These are phyloP conservation scores for Morone chrysops DNA, from an alignment of 2,113 vertebrate genomes.

Conservation along the genomic window DNA sequence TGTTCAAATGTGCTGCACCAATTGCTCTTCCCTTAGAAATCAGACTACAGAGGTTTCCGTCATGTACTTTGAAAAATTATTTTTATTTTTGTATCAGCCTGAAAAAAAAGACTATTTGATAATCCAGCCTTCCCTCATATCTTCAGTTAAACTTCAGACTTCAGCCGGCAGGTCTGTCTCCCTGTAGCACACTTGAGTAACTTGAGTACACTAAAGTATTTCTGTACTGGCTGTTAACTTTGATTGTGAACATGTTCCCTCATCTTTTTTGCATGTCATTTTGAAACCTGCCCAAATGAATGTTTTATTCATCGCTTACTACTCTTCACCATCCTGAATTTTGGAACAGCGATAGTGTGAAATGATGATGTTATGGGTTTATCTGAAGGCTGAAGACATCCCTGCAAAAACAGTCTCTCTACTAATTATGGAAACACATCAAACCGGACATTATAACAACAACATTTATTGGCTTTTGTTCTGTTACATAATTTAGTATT, in stretches of 20 bases:
- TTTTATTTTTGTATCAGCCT: not conserved
- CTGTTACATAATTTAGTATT: not conserved
- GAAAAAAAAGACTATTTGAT: not conserved
- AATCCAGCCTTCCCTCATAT: not conserved
- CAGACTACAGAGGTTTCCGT: not conserved
- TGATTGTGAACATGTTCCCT: not conserved
- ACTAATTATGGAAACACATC: not conserved
- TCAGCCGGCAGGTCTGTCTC: too few relatives aligned
- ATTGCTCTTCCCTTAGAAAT: not conserved
- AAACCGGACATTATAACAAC: not conserved
- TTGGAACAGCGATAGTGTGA: not conserved
- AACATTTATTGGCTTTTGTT: conserved; percentile 18
- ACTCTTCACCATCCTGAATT: not conserved
- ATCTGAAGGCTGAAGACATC: not conserved
- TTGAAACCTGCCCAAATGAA: not conserved
- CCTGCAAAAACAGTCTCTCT: not conserved
- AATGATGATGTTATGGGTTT: not conserved
- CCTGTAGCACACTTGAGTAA: not conserved
- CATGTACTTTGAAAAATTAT: not conserved
- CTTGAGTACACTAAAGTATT: not conserved
- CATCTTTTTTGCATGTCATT: not conserved
- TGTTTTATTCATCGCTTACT: not conserved
- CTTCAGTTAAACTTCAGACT: not conserved
- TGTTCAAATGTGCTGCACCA: not conserved
- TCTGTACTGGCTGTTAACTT: not conserved